These are phyloP conservation scores for Sander vitreus DNA, from an alignment of 2,113 vertebrate species.

Conservation along the genomic window DNA sequence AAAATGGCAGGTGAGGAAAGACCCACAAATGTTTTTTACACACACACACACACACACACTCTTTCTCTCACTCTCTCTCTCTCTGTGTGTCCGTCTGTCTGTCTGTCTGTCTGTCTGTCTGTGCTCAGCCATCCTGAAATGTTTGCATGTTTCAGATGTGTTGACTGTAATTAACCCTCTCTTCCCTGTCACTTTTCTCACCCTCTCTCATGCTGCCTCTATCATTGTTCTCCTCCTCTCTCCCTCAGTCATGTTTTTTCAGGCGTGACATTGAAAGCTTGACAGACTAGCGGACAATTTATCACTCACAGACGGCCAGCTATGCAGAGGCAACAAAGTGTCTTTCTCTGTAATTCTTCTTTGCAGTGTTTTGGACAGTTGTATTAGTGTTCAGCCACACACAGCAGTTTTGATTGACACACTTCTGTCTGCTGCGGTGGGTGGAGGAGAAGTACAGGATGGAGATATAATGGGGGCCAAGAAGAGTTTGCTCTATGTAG, in stretches of 20 bases:
- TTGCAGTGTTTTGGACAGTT: neutral
- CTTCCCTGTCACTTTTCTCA: neutral
- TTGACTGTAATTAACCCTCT: neutral
- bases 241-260: neutral
- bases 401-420: neutral
- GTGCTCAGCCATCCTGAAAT: neutral
- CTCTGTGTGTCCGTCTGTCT: no score
- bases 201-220: neutral
- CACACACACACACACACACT: no score
- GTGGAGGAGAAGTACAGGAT: neutral
- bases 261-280: neutral
- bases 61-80: no score
- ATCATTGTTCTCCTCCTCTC: neutral
- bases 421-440: neutral
- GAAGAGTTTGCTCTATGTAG: neutral
- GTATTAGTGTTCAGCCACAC: neutral
- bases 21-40: neutral
- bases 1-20: neutral
- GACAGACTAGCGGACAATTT: neutral
- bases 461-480: no score
- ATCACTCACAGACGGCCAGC: neutral
- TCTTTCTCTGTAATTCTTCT: neutral
- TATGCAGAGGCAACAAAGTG: neutral
- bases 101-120: no score
- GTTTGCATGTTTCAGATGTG: conserved; percentile 1